phyloP scores from a whole-genome alignment of 1,140 invertebrate genomes.

The Coptotermes formosanus region DNA sequence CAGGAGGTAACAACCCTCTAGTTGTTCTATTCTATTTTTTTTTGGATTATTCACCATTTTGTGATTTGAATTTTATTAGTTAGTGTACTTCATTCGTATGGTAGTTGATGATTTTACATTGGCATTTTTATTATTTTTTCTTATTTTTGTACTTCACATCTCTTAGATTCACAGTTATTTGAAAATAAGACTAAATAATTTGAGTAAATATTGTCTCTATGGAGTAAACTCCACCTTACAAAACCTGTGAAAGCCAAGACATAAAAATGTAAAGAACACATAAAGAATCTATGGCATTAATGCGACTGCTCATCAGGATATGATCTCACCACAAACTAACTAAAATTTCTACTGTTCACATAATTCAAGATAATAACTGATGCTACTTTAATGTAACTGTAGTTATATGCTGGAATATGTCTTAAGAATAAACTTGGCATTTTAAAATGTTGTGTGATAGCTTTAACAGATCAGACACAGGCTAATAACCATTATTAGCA shows the following conservation, averaged over 20 bases:
- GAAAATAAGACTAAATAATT: slow-evolving; percentile 26
- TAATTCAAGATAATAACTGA: background rate
- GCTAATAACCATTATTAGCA: background rate
- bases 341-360: slow-evolving; percentile 30
- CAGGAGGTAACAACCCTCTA: slow-evolving; percentile 33
- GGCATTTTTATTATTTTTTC: slow-evolving; percentile 33
- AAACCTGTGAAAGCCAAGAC: slow-evolving; percentile 31
- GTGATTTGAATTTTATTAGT: slow-evolving; percentile 26
- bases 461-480: background rate
- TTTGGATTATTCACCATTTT: slow-evolving; percentile 22
- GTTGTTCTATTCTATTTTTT: background rate
- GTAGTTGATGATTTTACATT: slow-evolving; percentile 26
- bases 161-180: slow-evolving; percentile 31
- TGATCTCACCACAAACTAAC: background rate
- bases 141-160: slow-evolving; percentile 31
- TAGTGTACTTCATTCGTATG: slow-evolving; percentile 29
- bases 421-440: background rate
- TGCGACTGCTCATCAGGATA: background rate
- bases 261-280: slow-evolving; percentile 26
- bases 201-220: slow-evolving; percentile 33
- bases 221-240: slow-evolving; percentile 43
- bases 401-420: background rate
- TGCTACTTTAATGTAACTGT: slow-evolving; percentile 29
- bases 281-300: background rate
- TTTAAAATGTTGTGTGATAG: background rate